Percentiles rank a stretch among this genome's conserved stretches.
phyloP scores from a whole-genome alignment of 2,888 invertebrate species.

The Junonia oenone region DNA sequence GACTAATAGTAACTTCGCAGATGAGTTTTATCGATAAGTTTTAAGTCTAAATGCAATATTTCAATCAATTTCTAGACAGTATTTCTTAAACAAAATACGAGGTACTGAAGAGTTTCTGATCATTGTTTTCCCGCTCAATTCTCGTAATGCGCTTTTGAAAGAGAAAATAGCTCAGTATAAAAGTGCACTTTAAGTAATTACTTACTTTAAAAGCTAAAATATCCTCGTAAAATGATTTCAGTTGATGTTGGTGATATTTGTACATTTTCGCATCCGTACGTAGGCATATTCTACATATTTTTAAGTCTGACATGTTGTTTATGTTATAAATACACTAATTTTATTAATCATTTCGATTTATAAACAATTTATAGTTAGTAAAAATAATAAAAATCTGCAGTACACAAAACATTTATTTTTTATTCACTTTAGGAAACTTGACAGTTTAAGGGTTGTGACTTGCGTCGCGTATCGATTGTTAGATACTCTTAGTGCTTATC shows the following conservation, averaged over 20 bases:
- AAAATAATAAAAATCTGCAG: not conserved
- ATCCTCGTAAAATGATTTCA: conserved; percentile 58
- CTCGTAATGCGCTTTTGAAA: not conserved
- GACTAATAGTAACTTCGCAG: too few species aligned
- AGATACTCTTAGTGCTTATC: too few species aligned
- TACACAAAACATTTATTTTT: not conserved
- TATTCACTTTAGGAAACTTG: not conserved
- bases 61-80: too few species aligned
- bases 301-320: conserved; percentile 34
- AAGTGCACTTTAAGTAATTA: conserved; percentile 12
- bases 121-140: too few species aligned
- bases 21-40: too few species aligned
- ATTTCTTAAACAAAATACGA: too few species aligned
- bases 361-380: not conserved
- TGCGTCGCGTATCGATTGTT: too few species aligned
- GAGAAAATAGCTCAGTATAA: not conserved
- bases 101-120: too few species aligned
- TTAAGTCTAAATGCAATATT: too few species aligned
- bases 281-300: conserved; percentile 58
- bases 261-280: conserved; percentile 49
- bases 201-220: conserved; percentile 50
- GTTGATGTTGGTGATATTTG: conserved; percentile 43
- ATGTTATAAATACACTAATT: not conserved
- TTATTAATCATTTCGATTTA: not conserved
- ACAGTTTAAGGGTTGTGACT: not conserved